These are phyloP conservation scores for Onchidella celtica DNA, from an alignment of 2,888 invertebrate genomes.

Conservation along the genomic window DNA sequence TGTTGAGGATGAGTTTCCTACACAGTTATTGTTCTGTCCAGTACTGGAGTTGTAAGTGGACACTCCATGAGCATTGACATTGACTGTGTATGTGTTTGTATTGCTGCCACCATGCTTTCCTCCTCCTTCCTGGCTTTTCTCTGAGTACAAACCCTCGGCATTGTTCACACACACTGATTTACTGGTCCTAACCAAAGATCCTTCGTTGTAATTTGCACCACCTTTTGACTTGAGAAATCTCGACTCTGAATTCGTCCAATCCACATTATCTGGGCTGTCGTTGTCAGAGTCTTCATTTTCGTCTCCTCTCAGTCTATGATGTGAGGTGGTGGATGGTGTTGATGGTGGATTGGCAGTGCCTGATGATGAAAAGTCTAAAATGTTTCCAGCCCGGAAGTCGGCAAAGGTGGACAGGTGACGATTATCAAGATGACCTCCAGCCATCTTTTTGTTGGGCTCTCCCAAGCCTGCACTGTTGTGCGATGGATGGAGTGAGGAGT, in stretches of 20 bases:
- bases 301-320: constrained; percentile 35
- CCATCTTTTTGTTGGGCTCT: constrained; percentile 40
- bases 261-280: constrained; percentile 53
- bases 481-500: not conserved
- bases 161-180: not conserved
- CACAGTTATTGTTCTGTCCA: not conserved
- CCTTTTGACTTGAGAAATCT: constrained; percentile 48
- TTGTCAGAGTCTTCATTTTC: constrained; percentile 42
- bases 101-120: constrained; percentile 7
- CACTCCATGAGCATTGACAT: constrained; percentile 45
- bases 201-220: not conserved
- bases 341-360: not conserved
- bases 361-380: constrained; percentile 52
- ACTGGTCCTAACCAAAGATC: not conserved
- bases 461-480: not conserved
- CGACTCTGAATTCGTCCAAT: constrained; percentile 53
- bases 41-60: not conserved
- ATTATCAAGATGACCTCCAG: constrained; percentile 40
- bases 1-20: not conserved
- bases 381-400: constrained; percentile 65
- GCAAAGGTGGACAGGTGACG: constrained; percentile 66
- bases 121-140: not conserved
- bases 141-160: not conserved
- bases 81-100: constrained; percentile 41
- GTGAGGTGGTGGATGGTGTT: not conserved